These are phyloP conservation scores for Chouioia cunea DNA, from an alignment of 2,888 invertebrate genomes.

Conservation along the genomic window DNA sequence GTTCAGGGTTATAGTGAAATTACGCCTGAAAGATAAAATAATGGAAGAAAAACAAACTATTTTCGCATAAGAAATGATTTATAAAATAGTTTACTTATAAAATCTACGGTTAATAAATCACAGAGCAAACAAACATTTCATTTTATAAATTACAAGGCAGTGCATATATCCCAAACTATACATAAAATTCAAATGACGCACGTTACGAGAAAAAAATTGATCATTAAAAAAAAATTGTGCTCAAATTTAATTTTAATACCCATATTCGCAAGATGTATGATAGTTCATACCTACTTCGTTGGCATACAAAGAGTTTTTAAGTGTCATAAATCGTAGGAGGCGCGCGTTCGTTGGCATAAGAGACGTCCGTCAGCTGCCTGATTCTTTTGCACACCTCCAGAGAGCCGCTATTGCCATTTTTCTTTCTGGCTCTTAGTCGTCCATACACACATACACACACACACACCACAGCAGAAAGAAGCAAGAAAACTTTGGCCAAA, in stretches of 20 bases:
- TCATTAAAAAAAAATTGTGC: not conserved
- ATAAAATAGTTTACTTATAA: no score
- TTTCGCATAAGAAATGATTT: no score
- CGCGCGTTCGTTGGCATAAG: not conserved
- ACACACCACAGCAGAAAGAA: no score
- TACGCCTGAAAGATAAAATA: no score
- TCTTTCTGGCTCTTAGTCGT: slow-evolving; percentile 44
- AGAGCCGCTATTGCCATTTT: slow-evolving; percentile 53
- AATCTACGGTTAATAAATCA: no score
- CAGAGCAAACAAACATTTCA: no score
- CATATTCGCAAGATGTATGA: slow-evolving; percentile 30
- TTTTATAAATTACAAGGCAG: no score
- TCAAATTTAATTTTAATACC: slow-evolving; percentile 43
- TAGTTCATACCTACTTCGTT: slow-evolving; percentile 37
- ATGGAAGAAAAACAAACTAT: no score
- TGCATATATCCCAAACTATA: no score
- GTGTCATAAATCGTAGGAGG: slow-evolving; percentile 36
- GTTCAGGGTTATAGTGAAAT: no score
- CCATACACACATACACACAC: not conserved
- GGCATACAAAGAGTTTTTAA: slow-evolving; percentile 47
- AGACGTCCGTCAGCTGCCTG: not conserved
- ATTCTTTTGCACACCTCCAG: not conserved
- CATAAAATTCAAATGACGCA: no score
- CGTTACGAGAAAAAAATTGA: no score
- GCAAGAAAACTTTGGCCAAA: slow-evolving; percentile 46